Conservation (phyloP, 2,797 vertebrate species). For the Sphaeramia orbicularis region DNA sequence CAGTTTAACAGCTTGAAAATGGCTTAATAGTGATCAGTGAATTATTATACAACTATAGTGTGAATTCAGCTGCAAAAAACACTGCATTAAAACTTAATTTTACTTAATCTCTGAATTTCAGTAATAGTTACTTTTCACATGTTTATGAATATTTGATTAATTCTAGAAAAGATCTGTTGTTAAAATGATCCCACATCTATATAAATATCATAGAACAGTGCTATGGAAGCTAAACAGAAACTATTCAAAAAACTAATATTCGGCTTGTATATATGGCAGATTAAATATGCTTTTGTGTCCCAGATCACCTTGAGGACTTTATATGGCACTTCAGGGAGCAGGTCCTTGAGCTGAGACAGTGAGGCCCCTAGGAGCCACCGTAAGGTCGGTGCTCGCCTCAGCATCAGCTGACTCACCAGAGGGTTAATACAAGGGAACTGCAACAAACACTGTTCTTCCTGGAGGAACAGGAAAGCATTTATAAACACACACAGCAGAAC, state of each 20-base stretch:
- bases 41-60: too few species aligned
- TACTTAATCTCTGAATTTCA: too few species aligned
- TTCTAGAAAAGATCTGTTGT: too few species aligned
- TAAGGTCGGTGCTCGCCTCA: slow-evolving; percentile 86
- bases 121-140: too few species aligned
- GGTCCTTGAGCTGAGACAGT: slow-evolving; percentile 84
- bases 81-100: too few species aligned
- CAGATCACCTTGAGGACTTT: slow-evolving; percentile 91
- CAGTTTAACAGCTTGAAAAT: too few species aligned
- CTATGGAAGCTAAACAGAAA: background rate
- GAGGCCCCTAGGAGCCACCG: slow-evolving; percentile 87
- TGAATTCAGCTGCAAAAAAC: too few species aligned
- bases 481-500: background rate
- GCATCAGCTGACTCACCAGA: slow-evolving; percentile 91
- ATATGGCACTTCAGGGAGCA: slow-evolving; percentile 90
- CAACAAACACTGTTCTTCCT: slow-evolving; percentile 90
- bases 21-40: too few species aligned
- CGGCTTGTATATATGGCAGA: background rate
- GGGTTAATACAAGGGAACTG: slow-evolving; percentile 92
- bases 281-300: background rate
- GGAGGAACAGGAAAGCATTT: slow-evolving; percentile 13
- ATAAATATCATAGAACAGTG: too few species aligned
- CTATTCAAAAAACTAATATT: too few species aligned
- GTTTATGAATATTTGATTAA: too few species aligned
- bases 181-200: too few species aligned